Percentiles rank a stretch among this genome's conserved stretches.
Evolutionary conservation across 1,140 invertebrate genomes (phyloP).

Genomic region (Meloidogyne exigua): DNA sequence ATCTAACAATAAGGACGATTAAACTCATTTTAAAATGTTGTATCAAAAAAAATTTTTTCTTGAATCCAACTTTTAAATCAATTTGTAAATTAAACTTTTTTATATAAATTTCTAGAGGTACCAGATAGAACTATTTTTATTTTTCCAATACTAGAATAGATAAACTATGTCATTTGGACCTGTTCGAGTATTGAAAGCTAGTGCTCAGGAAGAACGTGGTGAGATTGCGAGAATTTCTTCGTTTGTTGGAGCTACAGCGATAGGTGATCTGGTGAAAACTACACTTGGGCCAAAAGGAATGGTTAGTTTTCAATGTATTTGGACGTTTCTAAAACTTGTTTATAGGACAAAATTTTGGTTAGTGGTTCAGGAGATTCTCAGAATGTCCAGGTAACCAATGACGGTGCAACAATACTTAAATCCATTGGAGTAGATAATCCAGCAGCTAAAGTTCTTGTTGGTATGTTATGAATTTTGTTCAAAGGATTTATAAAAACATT

Average conservation of each 20-base stretch:
- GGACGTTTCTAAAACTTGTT: slow-evolving; percentile 8
- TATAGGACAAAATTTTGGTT: slow-evolving; percentile 90
- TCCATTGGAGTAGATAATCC: slow-evolving; percentile 96
- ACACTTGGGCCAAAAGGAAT: slow-evolving; percentile 98
- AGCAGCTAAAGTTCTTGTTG: slow-evolving; percentile 92
- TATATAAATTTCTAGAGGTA: too few relatives aligned
- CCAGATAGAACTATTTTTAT: too few relatives aligned
- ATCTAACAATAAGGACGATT: too few relatives aligned
- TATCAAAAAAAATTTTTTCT: too few relatives aligned
- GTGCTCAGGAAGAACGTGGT: slow-evolving; percentile 94
- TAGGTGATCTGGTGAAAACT: slow-evolving; percentile 95
- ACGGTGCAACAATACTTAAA: slow-evolving; percentile 96
- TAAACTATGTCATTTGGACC: slow-evolving; percentile 20
- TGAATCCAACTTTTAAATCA: too few relatives aligned
- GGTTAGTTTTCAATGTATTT: slow-evolving; percentile 66
- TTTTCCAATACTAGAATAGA: background rate
- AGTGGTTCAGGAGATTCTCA: slow-evolving; percentile 78
- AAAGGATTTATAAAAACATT: slow-evolving; percentile 33
- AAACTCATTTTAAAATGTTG: too few relatives aligned
- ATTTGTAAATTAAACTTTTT: too few relatives aligned
- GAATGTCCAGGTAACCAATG: slow-evolving; percentile 92
- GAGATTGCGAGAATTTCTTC: slow-evolving; percentile 80
- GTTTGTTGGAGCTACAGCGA: slow-evolving; percentile 95
- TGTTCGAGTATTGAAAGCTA: slow-evolving; percentile 78
- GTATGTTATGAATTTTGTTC: slow-evolving; percentile 60